Percentiles rank a stretch among this genome's conserved stretches.
phyloP scores from a whole-genome alignment of 2,113 vertebrate genomes.

The Phalacrocorax brasilianus region DNA sequence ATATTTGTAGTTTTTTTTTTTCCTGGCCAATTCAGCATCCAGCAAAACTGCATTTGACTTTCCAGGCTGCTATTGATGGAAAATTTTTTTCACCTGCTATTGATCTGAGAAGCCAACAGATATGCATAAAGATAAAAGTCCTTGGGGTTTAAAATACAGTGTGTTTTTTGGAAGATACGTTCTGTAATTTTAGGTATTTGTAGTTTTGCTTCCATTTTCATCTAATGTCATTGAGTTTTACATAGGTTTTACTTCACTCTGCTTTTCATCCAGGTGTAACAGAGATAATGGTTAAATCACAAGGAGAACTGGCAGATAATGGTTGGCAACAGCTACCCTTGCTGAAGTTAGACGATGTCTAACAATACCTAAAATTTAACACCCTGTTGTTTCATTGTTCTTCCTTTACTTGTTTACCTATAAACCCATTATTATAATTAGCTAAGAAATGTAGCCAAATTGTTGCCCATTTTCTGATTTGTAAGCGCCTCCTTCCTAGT shows the following conservation, averaged over 20 bases:
- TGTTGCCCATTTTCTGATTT: not conserved
- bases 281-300: not conserved
- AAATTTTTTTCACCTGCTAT: not conserved
- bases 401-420: not conserved
- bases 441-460: not conserved
- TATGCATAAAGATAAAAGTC: not conserved
- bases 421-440: not conserved
- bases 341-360: not conserved
- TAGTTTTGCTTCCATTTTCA: not conserved
- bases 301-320: not conserved
- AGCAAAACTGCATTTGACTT: not conserved
- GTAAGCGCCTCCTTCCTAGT: not conserved
- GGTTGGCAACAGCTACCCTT: not conserved
- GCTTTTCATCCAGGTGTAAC: not conserved
- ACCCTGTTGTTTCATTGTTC: not conserved
- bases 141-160: fast-evolving
- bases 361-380: not conserved
- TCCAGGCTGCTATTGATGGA: not conserved
- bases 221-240: not conserved
- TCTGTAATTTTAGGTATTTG: not conserved
- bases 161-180: fast-evolving
- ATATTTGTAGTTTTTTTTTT: not conserved
- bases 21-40: not conserved
- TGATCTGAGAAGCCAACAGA: not conserved
- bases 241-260: not conserved